These are phyloP conservation scores for Takifugu flavidus DNA, from an alignment of 2,113 vertebrate species.

Conservation along the genomic window DNA sequence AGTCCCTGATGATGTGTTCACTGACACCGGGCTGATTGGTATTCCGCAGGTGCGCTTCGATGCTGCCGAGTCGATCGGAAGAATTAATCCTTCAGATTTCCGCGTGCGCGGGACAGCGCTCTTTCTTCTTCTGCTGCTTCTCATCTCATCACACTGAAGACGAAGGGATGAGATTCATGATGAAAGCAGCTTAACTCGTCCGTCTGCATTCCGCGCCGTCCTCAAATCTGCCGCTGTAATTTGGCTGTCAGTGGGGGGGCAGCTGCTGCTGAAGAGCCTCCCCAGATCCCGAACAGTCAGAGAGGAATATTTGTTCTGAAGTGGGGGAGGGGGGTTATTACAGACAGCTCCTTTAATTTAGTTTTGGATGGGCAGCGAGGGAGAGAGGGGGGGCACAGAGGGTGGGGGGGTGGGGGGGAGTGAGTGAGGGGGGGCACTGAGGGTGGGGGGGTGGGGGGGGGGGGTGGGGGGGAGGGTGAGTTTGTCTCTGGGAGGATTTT, in stretches of 20 bases:
- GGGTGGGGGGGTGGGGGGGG: neutral
- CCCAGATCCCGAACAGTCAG: slow-evolving; percentile 41
- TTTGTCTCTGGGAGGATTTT: no score
- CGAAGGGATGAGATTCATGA: slow-evolving; percentile 63
- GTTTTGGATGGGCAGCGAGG: slow-evolving; percentile 1
- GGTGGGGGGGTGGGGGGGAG: slow-evolving; percentile 2
- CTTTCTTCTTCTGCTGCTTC: slow-evolving; percentile 40
- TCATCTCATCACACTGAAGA: slow-evolving; percentile 63
- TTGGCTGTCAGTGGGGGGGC: slow-evolving; percentile 61
- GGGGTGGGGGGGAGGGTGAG: neutral
- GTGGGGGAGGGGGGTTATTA: slow-evolving; percentile 31
- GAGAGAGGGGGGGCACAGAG: neutral
- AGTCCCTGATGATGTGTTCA: slow-evolving; percentile 12
- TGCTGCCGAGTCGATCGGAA: slow-evolving; percentile 29
- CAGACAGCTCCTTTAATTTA: slow-evolving; percentile 50
- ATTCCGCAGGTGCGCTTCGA: slow-evolving; percentile 38
- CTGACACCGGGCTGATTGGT: slow-evolving; percentile 15
- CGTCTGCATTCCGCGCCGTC: slow-evolving; percentile 47
- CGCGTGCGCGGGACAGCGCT: slow-evolving; percentile 25
- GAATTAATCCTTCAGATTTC: slow-evolving; percentile 51
- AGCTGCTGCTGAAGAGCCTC: slow-evolving; percentile 35
- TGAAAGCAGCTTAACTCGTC: slow-evolving; percentile 66
- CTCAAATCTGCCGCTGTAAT: slow-evolving; percentile 64
- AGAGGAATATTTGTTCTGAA: slow-evolving; percentile 51
- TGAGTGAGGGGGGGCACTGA: neutral